Base-by-base conservation (phyloP, 2,888 invertebrate genomes). In the Lepas anatifera region DNA sequence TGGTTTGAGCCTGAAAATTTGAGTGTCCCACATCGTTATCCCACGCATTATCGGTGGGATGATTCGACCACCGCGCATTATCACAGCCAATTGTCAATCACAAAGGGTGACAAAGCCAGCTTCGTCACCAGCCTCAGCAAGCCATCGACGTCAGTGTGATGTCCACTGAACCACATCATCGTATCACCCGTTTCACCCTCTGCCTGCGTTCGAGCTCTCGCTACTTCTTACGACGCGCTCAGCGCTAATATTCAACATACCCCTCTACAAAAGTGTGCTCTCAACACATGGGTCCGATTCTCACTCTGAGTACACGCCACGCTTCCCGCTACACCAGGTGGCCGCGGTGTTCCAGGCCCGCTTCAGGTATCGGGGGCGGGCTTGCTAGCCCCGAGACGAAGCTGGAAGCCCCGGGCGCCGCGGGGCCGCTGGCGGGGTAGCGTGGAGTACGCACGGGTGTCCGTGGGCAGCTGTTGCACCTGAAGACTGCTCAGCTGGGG, bases 51-150 rank as follows among this genome's bases (percentile, higher is more conserved):
- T n/a, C n/a, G n/a, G n/a, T n/a, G n/a, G n/a, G n/a, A n/a, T n/a
- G n/a, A n/a, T n/a, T n/a, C n/a, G n/a, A n/a, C n/a, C n/a, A n/a
- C n/a, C n/a, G n/a, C n/a, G n/a, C n/a, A n/a, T n/a, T 48, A 48
- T 48, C 48, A 48, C 48, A 48, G 48, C 48, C 48, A 18, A n/a
- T n/a, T 25, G 48, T 18, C n/a, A 25, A 48, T 48, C 48, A 48
- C 48, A 48, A n/a, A 8, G n/a, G 58, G 58, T 58, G 32, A 32
- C 35, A 32, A 48, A n/a, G 48, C 10, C n/a, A 48, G 22, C 6
- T 6, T n/a, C 22, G 41, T 4, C 41, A 13, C 11, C 4, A 1
- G 41, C 41, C 91, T 76, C 90, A 89, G 75, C 90, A 91, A 0
- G 87, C 87, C 48, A 95, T 70, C 32, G 71, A 64, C 13, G 71